A percentile compares a stretch with the other conserved stretches of the same genome.
phyloP scores from a whole-genome alignment of 2,888 invertebrate genomes.

The Chrysolina haemoptera region DNA sequence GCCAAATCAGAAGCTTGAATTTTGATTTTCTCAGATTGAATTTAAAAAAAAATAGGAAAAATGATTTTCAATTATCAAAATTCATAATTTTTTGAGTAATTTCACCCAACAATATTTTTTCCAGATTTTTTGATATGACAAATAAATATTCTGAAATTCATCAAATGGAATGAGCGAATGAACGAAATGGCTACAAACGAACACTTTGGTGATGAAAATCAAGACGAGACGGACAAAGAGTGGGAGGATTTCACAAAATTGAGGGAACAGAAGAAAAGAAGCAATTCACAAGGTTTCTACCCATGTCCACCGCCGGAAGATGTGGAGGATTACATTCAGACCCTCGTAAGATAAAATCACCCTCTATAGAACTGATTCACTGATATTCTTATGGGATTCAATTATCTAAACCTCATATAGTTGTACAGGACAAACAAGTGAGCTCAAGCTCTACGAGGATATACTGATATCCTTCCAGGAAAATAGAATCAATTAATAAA shows the following conservation, averaged over 20 bases:
- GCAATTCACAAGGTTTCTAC: slow-evolving; percentile 72
- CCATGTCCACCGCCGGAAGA: slow-evolving; percentile 72
- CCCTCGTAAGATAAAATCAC: slow-evolving; percentile 35
- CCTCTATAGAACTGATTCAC: background rate
- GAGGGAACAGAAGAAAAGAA: slow-evolving; percentile 71
- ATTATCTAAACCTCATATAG: no score
- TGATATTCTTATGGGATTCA: no score
- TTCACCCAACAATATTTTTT: no score
- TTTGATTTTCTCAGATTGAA: no score
- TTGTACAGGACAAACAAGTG: no score
- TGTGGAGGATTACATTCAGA: slow-evolving; percentile 50
- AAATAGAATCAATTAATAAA: no score
- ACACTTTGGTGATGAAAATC: slow-evolving; percentile 69
- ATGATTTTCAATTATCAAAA: no score
- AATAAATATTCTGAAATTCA: background rate
- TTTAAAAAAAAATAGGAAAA: no score
- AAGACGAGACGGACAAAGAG: slow-evolving; percentile 73
- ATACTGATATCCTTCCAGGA: no score
- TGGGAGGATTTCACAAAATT: slow-evolving; percentile 76
- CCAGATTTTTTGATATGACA: background rate
- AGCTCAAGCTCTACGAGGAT: no score
- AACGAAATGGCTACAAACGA: slow-evolving; percentile 45
- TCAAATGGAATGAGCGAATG: background rate
- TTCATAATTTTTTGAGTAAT: no score
- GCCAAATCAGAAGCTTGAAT: no score